Evolutionary conservation across 2,113 vertebrate species (phyloP).

Genomic region (Anhinga rufa): DNA sequence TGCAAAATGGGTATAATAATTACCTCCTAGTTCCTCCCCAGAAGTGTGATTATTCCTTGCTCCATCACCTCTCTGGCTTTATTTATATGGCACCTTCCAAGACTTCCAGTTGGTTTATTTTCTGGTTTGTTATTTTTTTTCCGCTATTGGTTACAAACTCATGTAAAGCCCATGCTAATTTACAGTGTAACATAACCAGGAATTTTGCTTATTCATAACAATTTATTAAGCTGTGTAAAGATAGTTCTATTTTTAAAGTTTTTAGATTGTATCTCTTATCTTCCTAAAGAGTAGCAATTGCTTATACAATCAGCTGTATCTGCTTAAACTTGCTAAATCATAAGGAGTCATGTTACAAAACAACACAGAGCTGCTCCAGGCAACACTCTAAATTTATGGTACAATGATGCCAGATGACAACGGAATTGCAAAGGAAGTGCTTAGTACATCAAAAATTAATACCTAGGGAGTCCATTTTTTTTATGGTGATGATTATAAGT

Average conservation of each 20-base stretch:
- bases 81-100: background rate
- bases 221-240: background rate
- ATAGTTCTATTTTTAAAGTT: background rate
- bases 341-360: background rate
- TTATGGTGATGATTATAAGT: background rate
- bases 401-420: constrained; percentile 7
- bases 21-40: background rate
- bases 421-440: constrained; percentile 16
- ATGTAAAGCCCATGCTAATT: background rate
- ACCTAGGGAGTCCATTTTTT: background rate
- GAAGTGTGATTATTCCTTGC: background rate
- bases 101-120: background rate
- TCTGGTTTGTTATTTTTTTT: background rate
- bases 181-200: background rate
- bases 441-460: constrained; percentile 41
- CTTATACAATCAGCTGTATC: background rate
- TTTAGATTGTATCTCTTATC: background rate
- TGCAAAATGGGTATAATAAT: background rate
- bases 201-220: background rate
- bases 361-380: background rate
- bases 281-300: background rate
- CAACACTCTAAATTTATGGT: background rate
- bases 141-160: background rate
- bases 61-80: background rate
- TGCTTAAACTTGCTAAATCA: background rate